These are phyloP conservation scores for Ernsta delagoae DNA, from an alignment of 2,888 invertebrate genomes.

Conservation along the genomic window DNA sequence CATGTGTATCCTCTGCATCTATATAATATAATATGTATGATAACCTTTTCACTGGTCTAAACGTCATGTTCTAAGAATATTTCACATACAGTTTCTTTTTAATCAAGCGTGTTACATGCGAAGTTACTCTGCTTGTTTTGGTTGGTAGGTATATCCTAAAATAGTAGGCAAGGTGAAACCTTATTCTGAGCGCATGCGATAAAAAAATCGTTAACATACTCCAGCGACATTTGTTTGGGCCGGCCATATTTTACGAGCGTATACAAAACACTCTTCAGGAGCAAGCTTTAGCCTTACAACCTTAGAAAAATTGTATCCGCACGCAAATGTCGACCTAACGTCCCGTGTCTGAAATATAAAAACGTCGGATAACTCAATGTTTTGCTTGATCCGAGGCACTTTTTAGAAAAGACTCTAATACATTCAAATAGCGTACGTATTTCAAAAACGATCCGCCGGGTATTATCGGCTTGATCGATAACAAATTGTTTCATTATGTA, in stretches of 20 bases:
- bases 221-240: constrained; percentile 33
- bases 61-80: too few species aligned
- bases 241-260: constrained; percentile 62
- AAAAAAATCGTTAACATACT: constrained; percentile 67
- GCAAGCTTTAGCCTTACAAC: constrained; percentile 49
- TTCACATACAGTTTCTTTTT: too few species aligned
- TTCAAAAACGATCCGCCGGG: constrained; percentile 46
- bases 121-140: too few species aligned
- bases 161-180: background rate
- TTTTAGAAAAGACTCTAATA: constrained; percentile 46
- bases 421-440: constrained; percentile 48
- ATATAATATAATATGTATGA: too few species aligned
- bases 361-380: constrained; percentile 41
- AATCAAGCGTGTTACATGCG: too few species aligned
- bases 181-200: constrained; percentile 18
- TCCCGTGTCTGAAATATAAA: constrained; percentile 32
- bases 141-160: background rate
- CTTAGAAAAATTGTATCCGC: constrained; percentile 34
- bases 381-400: constrained; percentile 38
- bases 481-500: constrained; percentile 67
- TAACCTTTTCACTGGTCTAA: too few species aligned
- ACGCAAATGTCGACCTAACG: constrained; percentile 33
- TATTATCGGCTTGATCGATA: constrained; percentile 57
- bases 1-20: too few species aligned
- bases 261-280: constrained; percentile 54